Conservation (phyloP, 2,888 invertebrate species). For the Orchesellides sinensis region DNA sequence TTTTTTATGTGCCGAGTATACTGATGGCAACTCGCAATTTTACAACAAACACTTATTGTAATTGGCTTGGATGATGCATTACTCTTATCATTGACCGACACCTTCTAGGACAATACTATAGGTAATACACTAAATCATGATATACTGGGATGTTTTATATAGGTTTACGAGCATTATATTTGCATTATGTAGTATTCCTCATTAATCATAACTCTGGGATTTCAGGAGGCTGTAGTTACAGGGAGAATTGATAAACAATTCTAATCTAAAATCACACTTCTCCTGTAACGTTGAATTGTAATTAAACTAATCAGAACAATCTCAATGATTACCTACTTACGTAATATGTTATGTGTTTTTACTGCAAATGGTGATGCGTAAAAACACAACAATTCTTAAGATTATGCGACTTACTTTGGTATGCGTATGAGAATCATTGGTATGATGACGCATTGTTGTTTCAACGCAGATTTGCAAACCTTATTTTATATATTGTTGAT, state of each 20-base stretch:
- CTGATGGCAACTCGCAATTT: not conserved
- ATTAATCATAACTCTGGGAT: not conserved
- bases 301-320: not conserved
- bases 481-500: not conserved
- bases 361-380: not conserved
- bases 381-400: too few relatives aligned
- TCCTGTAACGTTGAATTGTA: not conserved
- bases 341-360: not conserved
- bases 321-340: not conserved
- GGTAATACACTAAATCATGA: too few relatives aligned
- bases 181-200: not conserved
- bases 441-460: not conserved
- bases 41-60: not conserved
- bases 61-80: constrained; percentile 5
- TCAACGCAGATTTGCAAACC: not conserved
- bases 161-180: not conserved
- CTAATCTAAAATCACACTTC: not conserved
- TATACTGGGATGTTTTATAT: too few relatives aligned
- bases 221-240: not conserved
- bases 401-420: too few relatives aligned
- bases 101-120: constrained; percentile 6
- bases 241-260: not conserved
- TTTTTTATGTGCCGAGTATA: not conserved
- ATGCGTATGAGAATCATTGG: not conserved
- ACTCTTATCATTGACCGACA: constrained; percentile 33